phyloP scores from a whole-genome alignment of 2,113 vertebrate genomes.

The Gymnorhina tibicen region DNA sequence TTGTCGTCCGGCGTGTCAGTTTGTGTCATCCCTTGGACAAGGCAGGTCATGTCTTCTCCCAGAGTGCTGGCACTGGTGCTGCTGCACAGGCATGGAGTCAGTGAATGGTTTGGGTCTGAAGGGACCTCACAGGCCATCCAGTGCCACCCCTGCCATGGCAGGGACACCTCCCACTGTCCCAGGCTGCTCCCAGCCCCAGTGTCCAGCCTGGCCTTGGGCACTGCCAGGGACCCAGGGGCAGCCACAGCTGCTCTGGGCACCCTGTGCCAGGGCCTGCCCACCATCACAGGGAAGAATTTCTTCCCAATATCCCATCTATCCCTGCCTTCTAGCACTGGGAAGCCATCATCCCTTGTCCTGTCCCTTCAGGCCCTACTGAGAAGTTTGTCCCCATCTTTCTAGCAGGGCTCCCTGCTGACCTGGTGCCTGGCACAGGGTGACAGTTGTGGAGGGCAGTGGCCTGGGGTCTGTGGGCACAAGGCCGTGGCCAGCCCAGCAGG shows the following conservation, averaged over 20 bases:
- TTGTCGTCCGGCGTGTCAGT: neutral
- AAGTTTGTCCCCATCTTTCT: neutral
- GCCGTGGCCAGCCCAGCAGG: accelerated
- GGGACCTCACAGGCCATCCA: neutral
- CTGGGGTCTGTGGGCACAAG: neutral
- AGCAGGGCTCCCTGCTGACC: neutral
- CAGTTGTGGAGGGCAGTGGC: neutral
- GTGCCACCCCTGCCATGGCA: neutral
- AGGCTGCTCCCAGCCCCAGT: neutral
- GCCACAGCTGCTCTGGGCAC: neutral
- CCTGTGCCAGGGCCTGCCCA: neutral
- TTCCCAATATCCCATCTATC: accelerated
- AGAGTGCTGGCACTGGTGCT: neutral
- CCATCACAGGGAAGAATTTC: neutral
- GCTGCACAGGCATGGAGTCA: neutral
- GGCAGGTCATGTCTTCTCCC: neutral
- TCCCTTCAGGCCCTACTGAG: neutral
- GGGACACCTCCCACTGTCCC: neutral
- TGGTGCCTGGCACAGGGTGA: neutral
- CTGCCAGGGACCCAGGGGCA: neutral
- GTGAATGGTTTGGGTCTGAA: neutral
- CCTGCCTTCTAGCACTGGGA: neutral
- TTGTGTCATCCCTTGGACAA: neutral
- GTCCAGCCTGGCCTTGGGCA: neutral
- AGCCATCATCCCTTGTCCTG: neutral